These are phyloP conservation scores for Bolinopsis microptera DNA, from an alignment of 37 sponge, comb jelly and placozoan species.

Conservation along the genomic window DNA sequence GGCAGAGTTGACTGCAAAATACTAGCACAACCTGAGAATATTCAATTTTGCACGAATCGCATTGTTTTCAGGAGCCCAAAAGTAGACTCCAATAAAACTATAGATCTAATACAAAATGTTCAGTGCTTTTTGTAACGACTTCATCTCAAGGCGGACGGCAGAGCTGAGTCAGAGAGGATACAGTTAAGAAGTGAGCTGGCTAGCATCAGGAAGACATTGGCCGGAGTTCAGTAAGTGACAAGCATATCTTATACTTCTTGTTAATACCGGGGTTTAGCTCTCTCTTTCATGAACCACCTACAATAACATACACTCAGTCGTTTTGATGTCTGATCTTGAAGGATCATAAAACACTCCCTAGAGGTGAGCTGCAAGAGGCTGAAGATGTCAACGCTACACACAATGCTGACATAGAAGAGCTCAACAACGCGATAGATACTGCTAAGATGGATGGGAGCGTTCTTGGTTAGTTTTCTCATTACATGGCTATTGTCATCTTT, in stretches of 20 bases:
- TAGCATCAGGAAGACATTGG: not conserved
- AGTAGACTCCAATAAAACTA: too few relatives aligned
- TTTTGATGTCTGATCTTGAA: too few relatives aligned
- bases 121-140: too few relatives aligned
- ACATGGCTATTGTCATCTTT: too few relatives aligned
- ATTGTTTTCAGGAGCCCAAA: too few relatives aligned
- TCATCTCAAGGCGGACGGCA: constrained; percentile 35
- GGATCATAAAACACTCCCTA: too few relatives aligned
- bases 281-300: not conserved
- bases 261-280: not conserved
- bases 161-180: constrained; percentile 11
- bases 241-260: not conserved
- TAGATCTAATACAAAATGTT: too few relatives aligned
- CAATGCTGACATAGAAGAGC: constrained; percentile 10
- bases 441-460: not conserved
- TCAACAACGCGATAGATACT: not conserved
- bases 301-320: too few relatives aligned
- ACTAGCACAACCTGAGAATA: too few relatives aligned
- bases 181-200: not conserved
- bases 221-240: not conserved
- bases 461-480: not conserved
- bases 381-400: constrained; percentile 8
- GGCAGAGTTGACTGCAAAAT: too few relatives aligned
- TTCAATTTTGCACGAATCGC: too few relatives aligned
- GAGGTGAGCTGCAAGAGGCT: not conserved